Conservation (phyloP, 2,113 vertebrate species). For the Oryctolagus cuniculus region DNA sequence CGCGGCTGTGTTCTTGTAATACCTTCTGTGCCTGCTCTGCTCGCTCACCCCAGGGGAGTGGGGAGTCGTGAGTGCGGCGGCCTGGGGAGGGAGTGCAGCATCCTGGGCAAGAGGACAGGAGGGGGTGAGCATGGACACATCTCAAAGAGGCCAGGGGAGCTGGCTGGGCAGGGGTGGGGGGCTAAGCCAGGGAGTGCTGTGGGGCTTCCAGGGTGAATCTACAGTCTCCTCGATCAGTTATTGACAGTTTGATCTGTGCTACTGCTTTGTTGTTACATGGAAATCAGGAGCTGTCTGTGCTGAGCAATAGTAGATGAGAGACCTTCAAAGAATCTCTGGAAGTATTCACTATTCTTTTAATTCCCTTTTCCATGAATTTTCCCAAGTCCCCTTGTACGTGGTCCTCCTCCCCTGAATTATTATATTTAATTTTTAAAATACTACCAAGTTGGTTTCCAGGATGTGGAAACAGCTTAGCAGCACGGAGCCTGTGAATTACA, state of each 20-base stretch:
- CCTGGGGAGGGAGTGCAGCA: background rate
- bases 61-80: background rate
- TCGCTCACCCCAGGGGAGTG: background rate
- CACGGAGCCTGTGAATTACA: slow-evolving; percentile 24
- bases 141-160: background rate
- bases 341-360: no score
- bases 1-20: background rate
- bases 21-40: background rate
- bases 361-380: no score
- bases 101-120: background rate
- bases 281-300: background rate
- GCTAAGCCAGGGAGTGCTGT: background rate
- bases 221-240: background rate
- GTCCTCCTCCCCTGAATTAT: background rate
- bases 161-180: accelerated
- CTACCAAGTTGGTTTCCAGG: slow-evolving; percentile 6
- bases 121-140: background rate
- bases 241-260: background rate
- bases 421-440: background rate
- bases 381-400: background rate
- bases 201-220: background rate
- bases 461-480: background rate
- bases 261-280: background rate
- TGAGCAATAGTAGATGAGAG: background rate
- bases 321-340: no score